Base-by-base conservation (phyloP, 2,797 vertebrate genomes). In the Scarus forsteni region DNA sequence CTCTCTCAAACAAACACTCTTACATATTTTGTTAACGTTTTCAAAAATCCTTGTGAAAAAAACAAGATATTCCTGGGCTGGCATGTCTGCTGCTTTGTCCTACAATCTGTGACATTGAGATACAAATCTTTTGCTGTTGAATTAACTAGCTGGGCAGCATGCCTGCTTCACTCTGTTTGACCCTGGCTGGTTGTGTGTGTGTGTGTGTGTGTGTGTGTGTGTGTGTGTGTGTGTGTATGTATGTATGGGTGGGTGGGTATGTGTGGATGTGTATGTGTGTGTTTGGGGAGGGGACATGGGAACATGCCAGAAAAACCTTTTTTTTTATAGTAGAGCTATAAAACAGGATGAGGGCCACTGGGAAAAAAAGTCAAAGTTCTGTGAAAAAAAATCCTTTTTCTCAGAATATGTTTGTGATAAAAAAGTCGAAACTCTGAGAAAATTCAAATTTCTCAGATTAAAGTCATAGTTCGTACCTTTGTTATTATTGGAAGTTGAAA, bases 121-220 rank as follows among this genome's bases (percentile, higher is more conserved):
- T 85, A 83, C 62, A 66, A 71, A 91, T 90, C 80, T 91, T 76
- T 85, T 75, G 79, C 86, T 80, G 71, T 86, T 64, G 84, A 72
- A 90, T 88, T 85, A 88, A 93, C 89, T 85, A 86, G 66, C 72
- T 75, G 81, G 80, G 61, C 75, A 70, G 39, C 36, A 1, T 64
- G 58, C 74, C 75, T 59, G 57, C 67, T 75, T 61, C 66, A 50
- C 60, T 80, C 54, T 67, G 44, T 71, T 67, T 85, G 74, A 79
- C 72, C 72, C 70, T 74, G 64, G 53, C 38, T 43, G 42, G 43
- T 55, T 62, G 46, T 66, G 16, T 72, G 70, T 60, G 54, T 45
- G 48, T 65, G 55, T 11, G 10, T 42, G 40, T 66, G 18, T 54
- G 10, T 42, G 40, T 66, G 18, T 56, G 10, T 42, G 40, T 66